Percentiles rank a stretch among this genome's conserved stretches.
Conservation (phyloP, 2,113 vertebrate genomes). For the Cygnus buccinator region DNA sequence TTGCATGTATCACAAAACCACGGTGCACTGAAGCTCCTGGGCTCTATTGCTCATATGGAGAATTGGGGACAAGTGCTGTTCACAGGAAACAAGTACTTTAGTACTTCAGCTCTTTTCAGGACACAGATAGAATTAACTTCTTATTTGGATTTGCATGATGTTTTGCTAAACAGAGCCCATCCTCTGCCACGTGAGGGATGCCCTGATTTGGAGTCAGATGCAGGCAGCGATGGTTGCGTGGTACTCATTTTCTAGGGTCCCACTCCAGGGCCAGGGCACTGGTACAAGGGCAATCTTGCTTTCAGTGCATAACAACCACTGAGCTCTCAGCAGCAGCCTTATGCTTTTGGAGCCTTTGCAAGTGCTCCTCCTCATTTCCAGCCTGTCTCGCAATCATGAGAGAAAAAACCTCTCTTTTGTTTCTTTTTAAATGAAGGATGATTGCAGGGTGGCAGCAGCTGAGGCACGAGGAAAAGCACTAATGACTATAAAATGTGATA, state of each 20-base stretch:
- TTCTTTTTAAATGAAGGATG: not conserved
- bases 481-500: too few relatives aligned
- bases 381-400: not conserved
- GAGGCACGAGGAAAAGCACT: not conserved
- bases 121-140: not conserved
- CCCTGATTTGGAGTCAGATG: not conserved
- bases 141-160: not conserved
- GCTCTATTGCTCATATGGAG: rapidly evolving
- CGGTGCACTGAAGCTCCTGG: rapidly evolving
- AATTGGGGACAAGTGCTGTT: not conserved
- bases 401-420: too few relatives aligned
- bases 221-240: not conserved
- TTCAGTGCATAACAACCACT: not conserved
- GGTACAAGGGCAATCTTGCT: not conserved
- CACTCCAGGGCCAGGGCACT: not conserved
- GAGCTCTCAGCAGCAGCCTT: not conserved
- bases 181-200: not conserved
- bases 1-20: not conserved
- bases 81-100: not conserved
- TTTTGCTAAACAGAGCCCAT: not conserved
- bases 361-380: not conserved
- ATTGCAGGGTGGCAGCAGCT: not conserved
- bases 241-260: not conserved
- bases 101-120: not conserved
- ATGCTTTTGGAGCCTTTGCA: not conserved